These are phyloP conservation scores for Toxonevra muliebris DNA, from an alignment of 2,888 invertebrate genomes.

Conservation along the genomic window DNA sequence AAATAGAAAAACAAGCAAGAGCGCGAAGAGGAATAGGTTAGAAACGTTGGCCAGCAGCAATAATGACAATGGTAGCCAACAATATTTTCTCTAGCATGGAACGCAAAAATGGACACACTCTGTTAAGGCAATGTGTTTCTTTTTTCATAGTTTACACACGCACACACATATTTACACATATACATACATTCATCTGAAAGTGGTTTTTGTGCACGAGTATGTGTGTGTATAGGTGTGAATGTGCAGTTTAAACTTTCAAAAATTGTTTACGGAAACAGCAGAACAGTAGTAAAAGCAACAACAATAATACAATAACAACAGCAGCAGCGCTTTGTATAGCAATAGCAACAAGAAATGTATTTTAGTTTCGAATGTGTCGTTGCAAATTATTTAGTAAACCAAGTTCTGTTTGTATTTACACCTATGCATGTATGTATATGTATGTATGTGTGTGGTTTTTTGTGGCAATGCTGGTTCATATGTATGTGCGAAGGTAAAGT, in stretches of 20 bases:
- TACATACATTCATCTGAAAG: not conserved
- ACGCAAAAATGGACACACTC: not conserved
- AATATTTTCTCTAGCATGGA: not conserved
- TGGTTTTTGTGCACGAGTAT: not conserved
- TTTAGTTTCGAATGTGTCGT: too few relatives aligned
- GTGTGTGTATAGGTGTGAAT: not conserved
- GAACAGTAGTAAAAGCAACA: too few relatives aligned
- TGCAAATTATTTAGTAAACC: not conserved
- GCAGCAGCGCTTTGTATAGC: too few relatives aligned
- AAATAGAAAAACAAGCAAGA: too few relatives aligned
- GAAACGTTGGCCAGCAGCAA: too few relatives aligned
- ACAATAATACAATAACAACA: too few relatives aligned
- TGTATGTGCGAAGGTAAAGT: constrained; percentile 11
- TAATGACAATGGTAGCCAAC: too few relatives aligned
- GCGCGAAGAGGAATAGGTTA: too few relatives aligned
- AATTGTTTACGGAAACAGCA: too few relatives aligned
- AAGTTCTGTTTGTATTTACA: not conserved
- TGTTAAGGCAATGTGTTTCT: not conserved
- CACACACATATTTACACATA: too few relatives aligned
- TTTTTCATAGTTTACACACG: too few relatives aligned
- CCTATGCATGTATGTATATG: not conserved
- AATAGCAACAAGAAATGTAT: too few relatives aligned
- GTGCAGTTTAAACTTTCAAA: not conserved
- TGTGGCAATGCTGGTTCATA: not conserved
- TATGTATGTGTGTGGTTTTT: not conserved